phyloP scores from a whole-genome alignment of 2,888 invertebrate genomes.

The Ernsta delagoae region DNA sequence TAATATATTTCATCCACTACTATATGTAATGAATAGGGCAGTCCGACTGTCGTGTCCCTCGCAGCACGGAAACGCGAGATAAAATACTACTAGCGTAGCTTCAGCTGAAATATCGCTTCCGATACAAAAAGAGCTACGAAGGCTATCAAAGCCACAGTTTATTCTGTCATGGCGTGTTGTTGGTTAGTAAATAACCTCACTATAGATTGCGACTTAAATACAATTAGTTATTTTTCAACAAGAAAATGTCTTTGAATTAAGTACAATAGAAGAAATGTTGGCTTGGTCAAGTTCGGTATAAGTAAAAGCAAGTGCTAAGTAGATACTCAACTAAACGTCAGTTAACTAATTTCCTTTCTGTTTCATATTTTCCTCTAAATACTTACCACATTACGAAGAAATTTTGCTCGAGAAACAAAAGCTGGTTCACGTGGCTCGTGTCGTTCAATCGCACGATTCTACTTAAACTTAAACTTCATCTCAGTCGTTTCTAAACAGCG shows the following conservation, averaged over 20 bases:
- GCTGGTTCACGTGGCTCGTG: conserved; percentile 5
- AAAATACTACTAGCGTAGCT: conserved; percentile 8
- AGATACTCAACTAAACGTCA: too few species aligned
- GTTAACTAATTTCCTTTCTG: too few species aligned
- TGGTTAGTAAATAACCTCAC: not conserved
- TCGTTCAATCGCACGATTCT: conserved; percentile 7
- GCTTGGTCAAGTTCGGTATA: too few species aligned
- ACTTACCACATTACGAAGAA: not conserved
- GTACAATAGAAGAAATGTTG: too few species aligned
- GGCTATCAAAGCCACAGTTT: conserved; percentile 8
- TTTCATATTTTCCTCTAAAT: too few species aligned
- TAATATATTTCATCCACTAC: conserved; percentile 5
- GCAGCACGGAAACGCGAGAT: conserved; percentile 20
- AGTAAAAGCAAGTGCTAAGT: too few species aligned
- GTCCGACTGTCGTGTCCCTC: conserved; percentile 10
- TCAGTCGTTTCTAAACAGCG: conserved; percentile 40
- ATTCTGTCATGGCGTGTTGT: not conserved
- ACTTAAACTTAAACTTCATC: conserved; percentile 21
- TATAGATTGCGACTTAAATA: not conserved
- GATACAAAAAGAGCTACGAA: conserved; percentile 8
- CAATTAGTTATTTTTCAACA: too few species aligned
- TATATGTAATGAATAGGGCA: conserved; percentile 10
- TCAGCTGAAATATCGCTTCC: conserved; percentile 16
- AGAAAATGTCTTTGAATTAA: too few species aligned
- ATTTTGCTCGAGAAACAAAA: not conserved